Evolutionary conservation across 2,888 invertebrate genomes (phyloP).

Genomic region (Apamea anceps): DNA sequence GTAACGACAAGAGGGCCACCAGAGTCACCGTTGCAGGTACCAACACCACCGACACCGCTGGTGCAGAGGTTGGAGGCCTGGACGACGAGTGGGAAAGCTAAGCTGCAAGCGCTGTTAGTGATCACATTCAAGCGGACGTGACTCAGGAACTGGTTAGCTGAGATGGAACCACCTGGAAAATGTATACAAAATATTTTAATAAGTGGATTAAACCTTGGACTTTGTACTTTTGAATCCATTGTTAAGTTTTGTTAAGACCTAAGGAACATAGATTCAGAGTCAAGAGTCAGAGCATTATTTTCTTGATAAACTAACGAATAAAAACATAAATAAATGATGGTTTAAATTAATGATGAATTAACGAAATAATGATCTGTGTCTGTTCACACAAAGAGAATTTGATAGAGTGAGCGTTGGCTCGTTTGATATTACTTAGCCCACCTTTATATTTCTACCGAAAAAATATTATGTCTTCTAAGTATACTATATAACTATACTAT

Average conservation of each 20-base stretch:
- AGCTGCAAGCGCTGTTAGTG: slow-evolving; percentile 68
- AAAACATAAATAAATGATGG: no score
- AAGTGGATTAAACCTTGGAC: no score
- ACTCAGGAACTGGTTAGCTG: slow-evolving; percentile 65
- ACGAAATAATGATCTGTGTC: not conserved
- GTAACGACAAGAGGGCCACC: slow-evolving; percentile 75
- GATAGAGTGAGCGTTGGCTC: not conserved
- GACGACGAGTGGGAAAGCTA: slow-evolving; percentile 68
- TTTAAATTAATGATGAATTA: not conserved
- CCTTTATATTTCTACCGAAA: not conserved
- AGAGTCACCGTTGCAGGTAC: slow-evolving; percentile 77
- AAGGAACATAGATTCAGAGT: not conserved
- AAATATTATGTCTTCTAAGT: no score
- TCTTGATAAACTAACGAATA: not conserved
- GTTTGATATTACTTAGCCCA: no score
- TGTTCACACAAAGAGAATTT: not conserved
- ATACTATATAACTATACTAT: no score
- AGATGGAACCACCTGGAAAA: slow-evolving; percentile 58
- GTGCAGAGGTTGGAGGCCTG: slow-evolving; percentile 75
- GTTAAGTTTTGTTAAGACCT: not conserved
- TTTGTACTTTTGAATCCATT: not conserved
- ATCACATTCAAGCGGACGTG: slow-evolving; percentile 71
- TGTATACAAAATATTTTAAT: not conserved
- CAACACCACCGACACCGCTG: slow-evolving; percentile 70
- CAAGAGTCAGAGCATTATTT: not conserved